phyloP scores from a whole-genome alignment of 2,113 vertebrate species.

The Thamnophis sirtalis region DNA sequence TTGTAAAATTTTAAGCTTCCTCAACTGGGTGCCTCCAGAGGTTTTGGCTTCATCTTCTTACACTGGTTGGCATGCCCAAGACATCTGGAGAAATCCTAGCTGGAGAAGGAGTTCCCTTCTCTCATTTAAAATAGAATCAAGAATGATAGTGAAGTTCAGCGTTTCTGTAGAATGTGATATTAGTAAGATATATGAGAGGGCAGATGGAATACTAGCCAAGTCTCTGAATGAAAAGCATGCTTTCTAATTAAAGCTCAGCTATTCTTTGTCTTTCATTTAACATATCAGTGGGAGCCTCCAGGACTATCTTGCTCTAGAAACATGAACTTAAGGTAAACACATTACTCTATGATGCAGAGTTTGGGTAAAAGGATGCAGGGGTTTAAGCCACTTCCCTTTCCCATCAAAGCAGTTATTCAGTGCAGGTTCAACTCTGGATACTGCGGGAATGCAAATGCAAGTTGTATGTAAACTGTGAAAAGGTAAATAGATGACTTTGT shows the following conservation, averaged over 20 bases:
- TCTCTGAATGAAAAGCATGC: not conserved
- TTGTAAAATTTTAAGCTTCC: not conserved
- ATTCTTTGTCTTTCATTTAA: not conserved
- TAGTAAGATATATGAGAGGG: not conserved
- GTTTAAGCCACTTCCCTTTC: conserved; percentile 37
- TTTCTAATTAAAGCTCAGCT: not conserved
- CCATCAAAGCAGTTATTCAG: conserved; percentile 38
- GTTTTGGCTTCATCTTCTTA: not conserved
- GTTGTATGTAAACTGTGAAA: not conserved
- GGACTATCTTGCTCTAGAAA: conserved; percentile 24
- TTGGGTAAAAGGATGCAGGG: not conserved
- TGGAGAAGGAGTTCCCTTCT: not conserved
- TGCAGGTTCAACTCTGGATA: conserved; percentile 48
- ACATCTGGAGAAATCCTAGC: not conserved
- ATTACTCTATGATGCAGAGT: not conserved
- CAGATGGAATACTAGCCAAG: rapidly evolving
- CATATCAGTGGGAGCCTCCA: conserved; percentile 14
- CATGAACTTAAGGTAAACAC: conserved; percentile 28
- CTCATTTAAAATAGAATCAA: not conserved
- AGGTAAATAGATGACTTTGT: not conserved
- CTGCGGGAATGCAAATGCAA: conserved; percentile 38
- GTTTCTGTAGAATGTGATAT: not conserved
- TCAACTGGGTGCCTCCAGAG: not conserved
- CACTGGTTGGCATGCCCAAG: not conserved
- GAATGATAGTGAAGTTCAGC: not conserved